Evolutionary conservation across 2,888 invertebrate genomes (phyloP), one percentile per base, ranked within the genome.

Genomic region (Lordiphosa fenestrarum): DNA sequence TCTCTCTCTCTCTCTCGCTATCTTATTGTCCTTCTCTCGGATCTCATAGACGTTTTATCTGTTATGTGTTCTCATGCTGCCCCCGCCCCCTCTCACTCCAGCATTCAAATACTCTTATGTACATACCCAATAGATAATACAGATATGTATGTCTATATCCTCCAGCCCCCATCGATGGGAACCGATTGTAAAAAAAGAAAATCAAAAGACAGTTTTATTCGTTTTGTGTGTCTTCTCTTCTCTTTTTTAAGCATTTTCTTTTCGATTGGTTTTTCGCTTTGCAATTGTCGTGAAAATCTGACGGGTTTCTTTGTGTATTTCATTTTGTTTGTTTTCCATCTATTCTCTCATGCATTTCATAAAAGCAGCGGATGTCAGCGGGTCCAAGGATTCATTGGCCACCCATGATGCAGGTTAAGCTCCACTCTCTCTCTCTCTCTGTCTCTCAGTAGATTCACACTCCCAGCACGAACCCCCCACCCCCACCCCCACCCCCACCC

Each of bases 371-470:
- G 94, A 94, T 91, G 93, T 94, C 90, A 94, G 94, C 92, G 94
- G 94, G 90, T 94, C 94, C 86, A 93, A 94, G 92, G 94, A 94
- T 90, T 94, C 94, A 81, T 92, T 94, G 90, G 93, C 93, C 90
- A 94, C 94, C 75, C 93, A 94, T 91, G 94, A 94, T 91, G 94
- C 94, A 94, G 94, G 94, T 94, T 93, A 91, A 67, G 39, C 56
- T 41, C 38, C 38, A 37, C 36, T 52, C 39, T 30, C 9, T 23
- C 46, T 19, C 13, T 55, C 55, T 46, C 36, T 47, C 35, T 35
- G 30, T 46, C 15, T 37, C 38, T 41, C 21, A 13, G n/a, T 36
- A 51, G 51, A 25, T 50, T 65, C 40, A 21, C 23, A n/a, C 5
- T 40, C 6, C 30, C 13, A 12, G 12, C 12, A 12, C 10, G 12